Conservation (phyloP, 2,888 invertebrate species). For the Dromius quadrimaculatus region DNA sequence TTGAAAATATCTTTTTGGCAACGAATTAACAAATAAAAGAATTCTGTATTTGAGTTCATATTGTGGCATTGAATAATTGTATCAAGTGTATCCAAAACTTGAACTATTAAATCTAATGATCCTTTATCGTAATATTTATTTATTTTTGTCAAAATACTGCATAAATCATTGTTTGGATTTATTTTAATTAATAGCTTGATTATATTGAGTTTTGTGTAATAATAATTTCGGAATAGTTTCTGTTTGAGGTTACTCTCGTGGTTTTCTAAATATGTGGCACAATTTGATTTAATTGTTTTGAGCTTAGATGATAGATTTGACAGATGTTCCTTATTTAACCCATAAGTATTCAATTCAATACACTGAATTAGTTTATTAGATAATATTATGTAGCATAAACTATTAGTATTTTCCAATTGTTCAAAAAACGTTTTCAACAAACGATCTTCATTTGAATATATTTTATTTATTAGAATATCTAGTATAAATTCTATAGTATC, state of each 20-base stretch:
- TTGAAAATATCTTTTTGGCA: slow-evolving; percentile 40
- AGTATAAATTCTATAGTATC: slow-evolving; percentile 34
- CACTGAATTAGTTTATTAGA: slow-evolving; percentile 5
- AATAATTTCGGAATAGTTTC: slow-evolving; percentile 36
- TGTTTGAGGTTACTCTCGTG: slow-evolving; percentile 21
- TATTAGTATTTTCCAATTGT: slow-evolving; percentile 4
- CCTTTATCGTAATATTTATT: slow-evolving; percentile 43
- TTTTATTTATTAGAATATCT: not conserved
- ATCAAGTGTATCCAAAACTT: slow-evolving; percentile 13
- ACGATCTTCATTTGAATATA: not conserved
- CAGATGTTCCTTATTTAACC: not conserved
- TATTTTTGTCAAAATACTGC: slow-evolving; percentile 1
- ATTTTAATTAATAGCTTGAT: slow-evolving; percentile 23
- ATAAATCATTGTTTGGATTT: too few relatives aligned
- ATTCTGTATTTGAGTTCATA: not conserved
- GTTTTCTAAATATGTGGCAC: not conserved
- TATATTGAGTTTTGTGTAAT: slow-evolving; percentile 11
- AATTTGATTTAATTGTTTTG: slow-evolving; percentile 4
- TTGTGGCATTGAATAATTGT: not conserved
- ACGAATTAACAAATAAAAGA: slow-evolving; percentile 21
- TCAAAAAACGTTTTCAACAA: slow-evolving; percentile 6
- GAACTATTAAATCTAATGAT: slow-evolving; percentile 23
- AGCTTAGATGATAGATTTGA: not conserved
- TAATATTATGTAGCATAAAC: slow-evolving; percentile 30
- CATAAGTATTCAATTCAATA: not conserved